phyloP scores from a whole-genome alignment of 2,113 vertebrate species.

The Pelusios castaneus region DNA sequence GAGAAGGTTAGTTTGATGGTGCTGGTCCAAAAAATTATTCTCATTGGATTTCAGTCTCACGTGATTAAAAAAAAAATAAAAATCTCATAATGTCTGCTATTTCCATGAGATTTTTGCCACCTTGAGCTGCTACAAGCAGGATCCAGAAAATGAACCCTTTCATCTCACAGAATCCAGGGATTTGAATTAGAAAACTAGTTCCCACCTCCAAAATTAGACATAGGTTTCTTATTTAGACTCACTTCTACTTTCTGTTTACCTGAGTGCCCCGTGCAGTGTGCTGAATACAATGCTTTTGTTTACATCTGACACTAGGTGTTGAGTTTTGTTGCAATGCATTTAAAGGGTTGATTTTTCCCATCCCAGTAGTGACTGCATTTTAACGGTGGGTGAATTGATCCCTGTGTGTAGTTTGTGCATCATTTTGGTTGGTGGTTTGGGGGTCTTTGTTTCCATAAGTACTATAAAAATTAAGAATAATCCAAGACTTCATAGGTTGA shows the following conservation, averaged over 20 bases:
- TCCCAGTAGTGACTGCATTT: neutral
- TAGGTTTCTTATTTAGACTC: neutral
- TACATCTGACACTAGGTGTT: neutral
- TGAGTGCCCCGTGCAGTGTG: neutral
- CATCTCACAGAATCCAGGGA: neutral
- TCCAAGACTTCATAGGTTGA: neutral
- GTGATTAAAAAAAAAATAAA: neutral
- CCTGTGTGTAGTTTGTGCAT: too few relatives aligned
- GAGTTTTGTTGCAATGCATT: neutral
- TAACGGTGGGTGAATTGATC: too few relatives aligned
- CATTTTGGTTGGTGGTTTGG: too few relatives aligned
- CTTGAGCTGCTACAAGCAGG: neutral
- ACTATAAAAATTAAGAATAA: too few relatives aligned
- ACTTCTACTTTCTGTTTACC: neutral
- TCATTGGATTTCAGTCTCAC: neutral
- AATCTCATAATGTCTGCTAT: neutral
- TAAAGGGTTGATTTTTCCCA: neutral
- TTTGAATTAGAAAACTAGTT: neutral
- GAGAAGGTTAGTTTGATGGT: neutral
- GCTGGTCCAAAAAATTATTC: neutral
- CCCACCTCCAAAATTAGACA: accelerated
- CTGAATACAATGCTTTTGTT: neutral
- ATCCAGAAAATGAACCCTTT: neutral
- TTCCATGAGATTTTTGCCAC: too few relatives aligned
- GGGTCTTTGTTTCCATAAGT: too few relatives aligned